Percentiles rank a stretch among this genome's conserved stretches.
Conservation (phyloP, 2,797 vertebrate species). For the Acanthornis magna region DNA sequence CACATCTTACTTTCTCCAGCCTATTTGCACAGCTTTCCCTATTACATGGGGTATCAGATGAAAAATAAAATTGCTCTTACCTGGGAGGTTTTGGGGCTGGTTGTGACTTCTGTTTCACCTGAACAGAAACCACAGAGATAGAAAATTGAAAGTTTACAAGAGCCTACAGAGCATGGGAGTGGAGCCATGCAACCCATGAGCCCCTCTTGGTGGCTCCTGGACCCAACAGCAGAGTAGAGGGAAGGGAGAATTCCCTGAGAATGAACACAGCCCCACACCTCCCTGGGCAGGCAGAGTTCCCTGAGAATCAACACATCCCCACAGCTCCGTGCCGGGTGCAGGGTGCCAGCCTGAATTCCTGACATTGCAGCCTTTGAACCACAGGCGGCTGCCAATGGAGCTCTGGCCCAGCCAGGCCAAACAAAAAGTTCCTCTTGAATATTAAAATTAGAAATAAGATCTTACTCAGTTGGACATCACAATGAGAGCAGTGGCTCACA, state of each 20-base stretch:
- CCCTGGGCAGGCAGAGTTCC: not conserved
- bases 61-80: not conserved
- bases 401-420: constrained; percentile 48
- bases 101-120: constrained; percentile 27
- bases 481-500: not conserved
- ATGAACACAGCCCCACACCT: not conserved
- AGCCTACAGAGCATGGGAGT: not conserved
- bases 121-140: not conserved
- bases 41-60: not conserved
- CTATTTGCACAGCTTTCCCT: not conserved
- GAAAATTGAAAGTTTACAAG: not conserved
- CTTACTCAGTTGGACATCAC: constrained; percentile 12
- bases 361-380: not conserved
- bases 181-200: not conserved
- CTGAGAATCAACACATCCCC: constrained; percentile 1
- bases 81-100: not conserved
- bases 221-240: not conserved
- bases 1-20: not conserved
- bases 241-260: not conserved
- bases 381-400: constrained; percentile 26
- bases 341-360: constrained; percentile 63
- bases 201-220: not conserved
- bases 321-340: rapidly evolving
- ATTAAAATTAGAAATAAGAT: constrained; percentile 59
- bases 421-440: constrained; percentile 53